Evolutionary conservation across 2,888 invertebrate genomes (phyloP).

Genomic region (Leucophenga maculata): DNA sequence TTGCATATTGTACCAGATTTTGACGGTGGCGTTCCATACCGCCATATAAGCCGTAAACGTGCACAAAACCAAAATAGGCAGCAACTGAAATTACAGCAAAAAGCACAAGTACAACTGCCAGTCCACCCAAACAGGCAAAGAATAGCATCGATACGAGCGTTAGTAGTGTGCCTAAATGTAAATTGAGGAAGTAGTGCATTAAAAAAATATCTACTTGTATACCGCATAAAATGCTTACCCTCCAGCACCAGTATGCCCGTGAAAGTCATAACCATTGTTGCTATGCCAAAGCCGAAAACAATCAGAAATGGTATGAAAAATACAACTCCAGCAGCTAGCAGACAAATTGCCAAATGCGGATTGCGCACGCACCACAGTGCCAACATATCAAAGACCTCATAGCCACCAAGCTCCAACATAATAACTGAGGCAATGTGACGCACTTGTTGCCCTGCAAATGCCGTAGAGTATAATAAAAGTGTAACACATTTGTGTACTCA

Average conservation of each 20-base stretch:
- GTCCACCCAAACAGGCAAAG: slow-evolving; percentile 64
- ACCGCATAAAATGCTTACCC: too few relatives aligned
- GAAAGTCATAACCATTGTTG: slow-evolving; percentile 67
- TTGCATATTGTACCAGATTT: slow-evolving; percentile 47
- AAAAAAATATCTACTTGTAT: too few relatives aligned
- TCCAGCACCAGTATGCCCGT: slow-evolving; percentile 70
- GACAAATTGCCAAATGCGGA: slow-evolving; percentile 55
- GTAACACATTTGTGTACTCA: too few relatives aligned
- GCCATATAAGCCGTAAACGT: slow-evolving; percentile 61
- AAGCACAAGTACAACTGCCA: slow-evolving; percentile 56
- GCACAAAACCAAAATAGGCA: slow-evolving; percentile 68
- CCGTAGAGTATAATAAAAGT: too few relatives aligned
- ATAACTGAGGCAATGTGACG: slow-evolving; percentile 41
- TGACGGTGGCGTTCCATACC: slow-evolving; percentile 50
- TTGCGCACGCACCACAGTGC: slow-evolving; percentile 57
- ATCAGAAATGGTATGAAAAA: slow-evolving; percentile 65
- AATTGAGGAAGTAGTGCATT: too few relatives aligned
- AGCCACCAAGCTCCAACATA: slow-evolving; percentile 58
- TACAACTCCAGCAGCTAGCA: slow-evolving; percentile 51
- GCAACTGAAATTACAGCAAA: slow-evolving; percentile 56
- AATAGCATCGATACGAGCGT: slow-evolving; percentile 67
- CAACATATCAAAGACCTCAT: slow-evolving; percentile 50
- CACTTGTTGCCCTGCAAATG: slow-evolving; percentile 51
- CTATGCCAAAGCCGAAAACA: slow-evolving; percentile 64
- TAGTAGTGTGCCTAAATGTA: slow-evolving; percentile 69